A percentile compares a stretch with the other conserved stretches of the same genome.
phyloP scores from a whole-genome alignment of 2,113 vertebrate genomes.

The Odocoileus virginianus region DNA sequence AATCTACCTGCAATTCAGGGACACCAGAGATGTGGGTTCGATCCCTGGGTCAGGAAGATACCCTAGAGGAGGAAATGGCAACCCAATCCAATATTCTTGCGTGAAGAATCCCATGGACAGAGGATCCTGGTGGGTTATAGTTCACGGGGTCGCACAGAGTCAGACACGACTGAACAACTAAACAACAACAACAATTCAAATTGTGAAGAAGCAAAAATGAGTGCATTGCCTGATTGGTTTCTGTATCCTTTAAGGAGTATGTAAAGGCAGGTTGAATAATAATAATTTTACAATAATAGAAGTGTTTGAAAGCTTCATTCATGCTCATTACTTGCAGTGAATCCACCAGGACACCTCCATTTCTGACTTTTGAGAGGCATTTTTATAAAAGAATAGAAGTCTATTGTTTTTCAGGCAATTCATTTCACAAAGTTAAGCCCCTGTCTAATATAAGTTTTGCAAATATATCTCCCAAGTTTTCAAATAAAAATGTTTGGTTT shows the following conservation, averaged over 20 bases:
- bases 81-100: background rate
- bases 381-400: background rate
- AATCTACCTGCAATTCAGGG: background rate
- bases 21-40: background rate
- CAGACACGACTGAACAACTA: background rate
- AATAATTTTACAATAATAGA: background rate
- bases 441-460: background rate
- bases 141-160: background rate
- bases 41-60: background rate
- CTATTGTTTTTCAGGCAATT: conserved; percentile 30
- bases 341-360: background rate
- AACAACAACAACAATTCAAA: background rate
- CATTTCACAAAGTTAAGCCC: background rate
- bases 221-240: background rate
- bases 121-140: background rate
- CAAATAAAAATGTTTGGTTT: background rate
- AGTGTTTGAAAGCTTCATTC: background rate
- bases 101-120: background rate
- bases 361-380: background rate
- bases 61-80: background rate
- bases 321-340: background rate
- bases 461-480: background rate
- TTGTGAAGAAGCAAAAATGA: background rate
- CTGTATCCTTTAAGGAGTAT: background rate
- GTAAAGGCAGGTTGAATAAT: background rate